Evolutionary conservation across 1,140 invertebrate species (phyloP), one percentile per base, ranked within the genome.

Genomic region (Phymorhynchus buccinoides): DNA sequence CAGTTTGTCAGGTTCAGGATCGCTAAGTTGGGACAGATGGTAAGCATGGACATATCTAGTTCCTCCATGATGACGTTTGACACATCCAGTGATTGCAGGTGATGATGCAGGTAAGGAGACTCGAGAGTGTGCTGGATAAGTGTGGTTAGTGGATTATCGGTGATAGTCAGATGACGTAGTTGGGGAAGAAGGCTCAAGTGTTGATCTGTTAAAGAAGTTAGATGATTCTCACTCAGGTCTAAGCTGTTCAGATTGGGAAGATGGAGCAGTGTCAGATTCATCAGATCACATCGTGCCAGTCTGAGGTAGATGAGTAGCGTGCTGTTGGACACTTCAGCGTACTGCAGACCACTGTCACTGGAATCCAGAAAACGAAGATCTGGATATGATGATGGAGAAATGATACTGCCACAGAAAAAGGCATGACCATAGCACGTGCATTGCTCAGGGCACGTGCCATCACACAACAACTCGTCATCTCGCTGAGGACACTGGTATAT

Each of bases 391-490:
- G 22, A 18, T 14, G 77, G 32, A n/a, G 39, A 42, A 39, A 80
- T 48, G 12, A 62, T 4, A n/a, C 41, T 9, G 3, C 42, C 27
- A 27, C 85, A 86, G 30, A 80, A 73, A 35, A 77, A 82, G 62
- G 80, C 85, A 42, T 75, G 71, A 22, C 80, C 48, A 44, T 71
- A 41, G 37, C 85, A 83, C 71, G 71, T 62, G 56, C 85, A 86
- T 42, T 39, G 71, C 4, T 82, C 32, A 22, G 85, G 85, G 39
- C 80, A 86, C 18, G 85, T 86, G n/a, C 73, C 12, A 44, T 86
- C 37, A 66, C 85, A 86, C 56, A 86, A 42, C n/a, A 83, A n/a
- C 62, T 85, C 84, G 35, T 86, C 84, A 56, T 85, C 84, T 27
- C 71, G 80, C 22, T 83, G 27, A 9, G 85, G 80, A 80, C 85